phyloP scores from a whole-genome alignment of 2,113 vertebrate species.

The Stictonetta naevosa region DNA sequence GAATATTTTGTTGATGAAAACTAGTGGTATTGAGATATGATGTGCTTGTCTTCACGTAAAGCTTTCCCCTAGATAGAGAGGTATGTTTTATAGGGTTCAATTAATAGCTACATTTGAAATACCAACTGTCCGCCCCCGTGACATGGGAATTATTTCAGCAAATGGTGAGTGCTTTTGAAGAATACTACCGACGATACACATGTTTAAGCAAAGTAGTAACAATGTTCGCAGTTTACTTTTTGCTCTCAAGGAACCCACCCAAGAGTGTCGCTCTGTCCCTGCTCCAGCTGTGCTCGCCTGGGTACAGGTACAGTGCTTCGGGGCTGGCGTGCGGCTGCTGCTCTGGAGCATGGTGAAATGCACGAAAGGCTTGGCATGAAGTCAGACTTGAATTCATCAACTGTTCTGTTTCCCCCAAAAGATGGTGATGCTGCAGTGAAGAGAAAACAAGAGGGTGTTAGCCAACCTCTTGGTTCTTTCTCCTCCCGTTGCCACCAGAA shows the following conservation, averaged over 20 bases:
- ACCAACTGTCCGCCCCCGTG: background rate
- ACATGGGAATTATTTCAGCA: background rate
- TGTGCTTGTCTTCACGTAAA: conserved; percentile 24
- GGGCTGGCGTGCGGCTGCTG: background rate
- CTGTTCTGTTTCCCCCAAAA: background rate
- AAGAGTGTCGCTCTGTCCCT: background rate
- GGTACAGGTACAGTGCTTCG: background rate
- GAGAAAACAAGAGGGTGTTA: background rate
- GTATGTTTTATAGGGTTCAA: background rate
- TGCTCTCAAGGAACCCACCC: background rate
- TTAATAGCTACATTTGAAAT: background rate
- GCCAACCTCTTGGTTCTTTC: background rate
- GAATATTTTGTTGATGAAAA: conserved; percentile 52
- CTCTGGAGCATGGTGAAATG: background rate
- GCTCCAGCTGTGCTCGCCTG: background rate
- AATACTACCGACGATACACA: background rate
- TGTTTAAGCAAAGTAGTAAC: background rate
- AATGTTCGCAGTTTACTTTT: background rate
- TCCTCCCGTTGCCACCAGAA: background rate
- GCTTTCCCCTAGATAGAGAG: conserved; percentile 4
- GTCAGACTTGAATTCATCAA: background rate
- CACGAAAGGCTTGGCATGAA: background rate
- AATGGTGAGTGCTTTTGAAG: background rate
- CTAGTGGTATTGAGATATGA: conserved; percentile 1
- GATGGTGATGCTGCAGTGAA: background rate